These are phyloP conservation scores for Lycocorax pyrrhopterus DNA, from an alignment of 2,113 vertebrate genomes.

Conservation along the genomic window DNA sequence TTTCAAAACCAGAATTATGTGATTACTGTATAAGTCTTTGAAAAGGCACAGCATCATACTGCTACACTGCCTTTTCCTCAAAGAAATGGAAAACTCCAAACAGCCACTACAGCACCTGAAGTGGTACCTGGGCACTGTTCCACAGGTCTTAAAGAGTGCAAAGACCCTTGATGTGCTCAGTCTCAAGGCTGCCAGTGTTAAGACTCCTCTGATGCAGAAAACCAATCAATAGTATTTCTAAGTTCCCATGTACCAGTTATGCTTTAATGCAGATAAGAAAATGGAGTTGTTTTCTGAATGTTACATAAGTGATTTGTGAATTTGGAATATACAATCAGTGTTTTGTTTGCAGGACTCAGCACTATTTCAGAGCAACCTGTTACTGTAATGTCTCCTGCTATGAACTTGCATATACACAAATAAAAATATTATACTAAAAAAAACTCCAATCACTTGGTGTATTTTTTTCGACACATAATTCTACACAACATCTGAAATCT, in stretches of 20 bases:
- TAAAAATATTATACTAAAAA: not conserved
- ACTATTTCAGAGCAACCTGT: not conserved
- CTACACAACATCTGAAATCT: not conserved
- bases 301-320: not conserved
- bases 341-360: not conserved
- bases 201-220: not conserved
- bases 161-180: not conserved
- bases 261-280: not conserved
- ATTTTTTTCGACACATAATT: not conserved
- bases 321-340: not conserved
- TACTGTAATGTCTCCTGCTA: not conserved
- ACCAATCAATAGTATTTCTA: not conserved
- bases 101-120: not conserved
- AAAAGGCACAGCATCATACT: not conserved
- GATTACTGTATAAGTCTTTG: not conserved
- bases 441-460: accelerated
- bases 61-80: not conserved
- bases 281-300: not conserved
- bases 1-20: not conserved
- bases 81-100: not conserved
- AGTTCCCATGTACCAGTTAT: not conserved
- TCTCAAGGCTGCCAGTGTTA: not conserved
- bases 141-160: not conserved
- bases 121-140: not conserved
- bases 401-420: not conserved